phyloP scores from a whole-genome alignment of 2,113 vertebrate genomes.

The Cebus imitator region DNA sequence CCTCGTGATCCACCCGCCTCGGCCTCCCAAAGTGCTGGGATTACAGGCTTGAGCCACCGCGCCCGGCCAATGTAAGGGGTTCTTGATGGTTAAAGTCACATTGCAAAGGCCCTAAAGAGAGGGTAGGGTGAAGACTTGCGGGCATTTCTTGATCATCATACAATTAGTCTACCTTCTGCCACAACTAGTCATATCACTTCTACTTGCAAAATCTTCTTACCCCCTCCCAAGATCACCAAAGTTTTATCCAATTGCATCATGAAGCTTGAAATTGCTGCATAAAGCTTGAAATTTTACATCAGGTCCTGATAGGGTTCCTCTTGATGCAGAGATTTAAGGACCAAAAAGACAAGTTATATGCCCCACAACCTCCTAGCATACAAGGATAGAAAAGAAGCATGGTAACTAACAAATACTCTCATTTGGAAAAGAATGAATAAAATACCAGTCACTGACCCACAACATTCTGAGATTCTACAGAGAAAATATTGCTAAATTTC shows the following conservation, averaged over 20 bases:
- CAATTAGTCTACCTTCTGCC: not conserved
- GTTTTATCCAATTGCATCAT: not conserved
- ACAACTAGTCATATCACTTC: not conserved
- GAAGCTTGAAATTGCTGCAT: not conserved
- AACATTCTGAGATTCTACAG: not conserved
- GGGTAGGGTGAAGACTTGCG: not conserved
- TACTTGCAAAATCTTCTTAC: not conserved
- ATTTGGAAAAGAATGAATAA: not conserved
- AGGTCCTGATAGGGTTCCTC: not conserved
- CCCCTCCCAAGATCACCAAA: not conserved
- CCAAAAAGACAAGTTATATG: not conserved
- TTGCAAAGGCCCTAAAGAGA: not conserved
- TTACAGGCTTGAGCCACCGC: too few species aligned
- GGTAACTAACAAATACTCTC: not conserved
- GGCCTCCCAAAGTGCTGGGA: too few species aligned
- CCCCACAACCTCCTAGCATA: not conserved
- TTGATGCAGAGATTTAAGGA: not conserved
- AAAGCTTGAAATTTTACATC: not conserved
- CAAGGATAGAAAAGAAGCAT: not conserved
- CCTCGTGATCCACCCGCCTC: too few species aligned
- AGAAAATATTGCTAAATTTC: not conserved
- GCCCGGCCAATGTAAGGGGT: too few species aligned
- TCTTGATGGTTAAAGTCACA: not conserved
- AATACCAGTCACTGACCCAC: rapidly evolving
- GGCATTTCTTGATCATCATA: not conserved